These are phyloP conservation scores for Seira ritae DNA, from an alignment of 2,888 invertebrate genomes.

Conservation along the genomic window DNA sequence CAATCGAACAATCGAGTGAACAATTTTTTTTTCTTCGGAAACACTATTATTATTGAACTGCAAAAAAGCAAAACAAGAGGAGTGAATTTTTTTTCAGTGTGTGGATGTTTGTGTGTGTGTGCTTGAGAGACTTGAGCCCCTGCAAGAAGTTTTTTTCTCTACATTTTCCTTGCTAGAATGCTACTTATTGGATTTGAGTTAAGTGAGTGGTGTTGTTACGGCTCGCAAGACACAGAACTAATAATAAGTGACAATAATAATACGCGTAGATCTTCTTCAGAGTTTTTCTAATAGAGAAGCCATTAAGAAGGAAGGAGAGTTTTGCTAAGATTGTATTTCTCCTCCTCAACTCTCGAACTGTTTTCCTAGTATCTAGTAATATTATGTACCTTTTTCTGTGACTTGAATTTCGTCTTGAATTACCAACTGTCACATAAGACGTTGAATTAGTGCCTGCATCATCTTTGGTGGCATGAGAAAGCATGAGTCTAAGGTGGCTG, in stretches of 20 bases:
- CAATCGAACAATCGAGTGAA: background rate
- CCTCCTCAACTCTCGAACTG: background rate
- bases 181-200: background rate
- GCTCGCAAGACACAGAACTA: background rate
- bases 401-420: constrained; percentile 22
- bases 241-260: constrained; percentile 5
- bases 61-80: background rate
- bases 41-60: background rate
- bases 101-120: background rate
- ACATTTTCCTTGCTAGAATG: too few relatives aligned
- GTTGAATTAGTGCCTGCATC: constrained; percentile 4
- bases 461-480: background rate
- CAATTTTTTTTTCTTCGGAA: background rate
- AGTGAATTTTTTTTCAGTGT: background rate
- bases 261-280: background rate
- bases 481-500: background rate
- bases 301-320: background rate
- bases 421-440: constrained; percentile 25
- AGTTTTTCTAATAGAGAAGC: background rate
- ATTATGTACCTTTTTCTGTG: background rate
- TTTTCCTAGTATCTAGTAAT: background rate
- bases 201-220: background rate
- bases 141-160: too few relatives aligned
- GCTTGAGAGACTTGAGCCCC: too few relatives aligned
- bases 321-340: background rate